Evolutionary conservation across 2,888 invertebrate species (phyloP).

Genomic region (Andrena flavipes): DNA sequence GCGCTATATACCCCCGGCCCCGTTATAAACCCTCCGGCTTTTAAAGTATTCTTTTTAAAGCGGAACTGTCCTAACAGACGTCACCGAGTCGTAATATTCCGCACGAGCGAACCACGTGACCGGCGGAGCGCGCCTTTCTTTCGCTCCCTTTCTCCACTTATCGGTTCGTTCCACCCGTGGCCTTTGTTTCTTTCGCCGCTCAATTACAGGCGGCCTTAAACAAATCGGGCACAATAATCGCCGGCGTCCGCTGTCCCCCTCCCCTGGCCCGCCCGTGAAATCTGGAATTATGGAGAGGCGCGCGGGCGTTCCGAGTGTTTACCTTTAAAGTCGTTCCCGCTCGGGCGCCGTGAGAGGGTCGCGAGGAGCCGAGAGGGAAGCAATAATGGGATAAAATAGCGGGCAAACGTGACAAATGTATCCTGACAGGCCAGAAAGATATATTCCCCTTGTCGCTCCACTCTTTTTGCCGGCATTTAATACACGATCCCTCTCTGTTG

Average conservation of each 20-base stretch:
- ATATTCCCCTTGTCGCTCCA: constrained; percentile 59
- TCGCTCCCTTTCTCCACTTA: constrained; percentile 26
- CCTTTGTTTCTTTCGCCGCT: constrained; percentile 6
- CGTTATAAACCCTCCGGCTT: constrained; percentile 85
- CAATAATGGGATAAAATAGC: constrained; percentile 66
- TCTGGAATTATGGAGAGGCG: constrained; percentile 38
- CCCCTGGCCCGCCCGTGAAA: constrained; percentile 18
- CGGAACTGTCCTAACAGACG: constrained; percentile 83
- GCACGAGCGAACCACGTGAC: constrained; percentile 50
- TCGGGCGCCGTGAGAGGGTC: neutral
- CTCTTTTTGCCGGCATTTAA: constrained; percentile 58
- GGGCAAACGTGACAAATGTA: constrained; percentile 66
- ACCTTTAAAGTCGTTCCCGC: constrained; percentile 53
- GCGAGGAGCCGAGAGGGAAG: constrained; percentile 27
- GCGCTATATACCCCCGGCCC: constrained; percentile 78
- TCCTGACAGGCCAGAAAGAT: constrained; percentile 58
- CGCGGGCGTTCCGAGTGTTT: constrained; percentile 54
- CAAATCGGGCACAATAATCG: constrained; percentile 28
- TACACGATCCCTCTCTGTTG: constrained; percentile 57
- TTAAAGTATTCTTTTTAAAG: constrained; percentile 85
- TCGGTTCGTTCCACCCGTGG: neutral
- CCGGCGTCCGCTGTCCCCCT: neutral
- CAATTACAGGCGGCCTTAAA: constrained; percentile 35
- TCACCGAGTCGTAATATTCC: constrained; percentile 80
- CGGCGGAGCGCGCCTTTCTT: constrained; percentile 32